These are phyloP conservation scores for Megaceryle maxima DNA, from an alignment of 2,113 vertebrate species.

Conservation along the genomic window DNA sequence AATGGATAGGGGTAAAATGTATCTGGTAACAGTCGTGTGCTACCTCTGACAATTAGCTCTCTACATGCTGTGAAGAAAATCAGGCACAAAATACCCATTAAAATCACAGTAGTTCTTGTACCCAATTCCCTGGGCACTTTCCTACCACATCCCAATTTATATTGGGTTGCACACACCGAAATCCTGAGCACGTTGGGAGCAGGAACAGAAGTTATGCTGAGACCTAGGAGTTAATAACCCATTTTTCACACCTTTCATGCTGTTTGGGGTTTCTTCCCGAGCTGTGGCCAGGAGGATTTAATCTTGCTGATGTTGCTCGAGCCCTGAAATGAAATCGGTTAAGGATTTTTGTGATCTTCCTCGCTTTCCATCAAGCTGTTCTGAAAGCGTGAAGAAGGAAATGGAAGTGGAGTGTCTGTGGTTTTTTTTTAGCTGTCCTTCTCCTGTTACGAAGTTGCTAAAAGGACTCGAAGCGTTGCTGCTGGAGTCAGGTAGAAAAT, in stretches of 20 bases:
- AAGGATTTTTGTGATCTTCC: neutral
- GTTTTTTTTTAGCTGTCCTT: neutral
- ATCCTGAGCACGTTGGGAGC: neutral
- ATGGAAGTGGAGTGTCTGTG: neutral
- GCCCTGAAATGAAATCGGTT: neutral
- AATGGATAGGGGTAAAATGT: neutral
- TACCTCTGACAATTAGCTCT: neutral
- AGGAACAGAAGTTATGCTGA: neutral
- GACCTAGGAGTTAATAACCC: neutral
- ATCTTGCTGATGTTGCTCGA: neutral
- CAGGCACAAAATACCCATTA: constrained; percentile 2
- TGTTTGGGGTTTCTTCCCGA: neutral
- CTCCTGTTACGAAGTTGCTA: neutral
- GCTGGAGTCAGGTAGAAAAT: neutral
- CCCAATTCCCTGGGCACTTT: neutral
- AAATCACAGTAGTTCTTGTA: neutral
- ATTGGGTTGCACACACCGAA: neutral
- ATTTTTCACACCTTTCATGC: neutral
- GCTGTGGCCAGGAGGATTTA: neutral
- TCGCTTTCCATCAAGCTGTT: neutral
- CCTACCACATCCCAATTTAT: neutral
- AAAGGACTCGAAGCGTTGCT: neutral
- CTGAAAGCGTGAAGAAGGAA: neutral
- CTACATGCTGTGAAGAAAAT: constrained; percentile 25
- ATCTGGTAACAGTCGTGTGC: neutral